Conservation (phyloP, 2,888 invertebrate species). For the Eupithecia subumbrata region DNA sequence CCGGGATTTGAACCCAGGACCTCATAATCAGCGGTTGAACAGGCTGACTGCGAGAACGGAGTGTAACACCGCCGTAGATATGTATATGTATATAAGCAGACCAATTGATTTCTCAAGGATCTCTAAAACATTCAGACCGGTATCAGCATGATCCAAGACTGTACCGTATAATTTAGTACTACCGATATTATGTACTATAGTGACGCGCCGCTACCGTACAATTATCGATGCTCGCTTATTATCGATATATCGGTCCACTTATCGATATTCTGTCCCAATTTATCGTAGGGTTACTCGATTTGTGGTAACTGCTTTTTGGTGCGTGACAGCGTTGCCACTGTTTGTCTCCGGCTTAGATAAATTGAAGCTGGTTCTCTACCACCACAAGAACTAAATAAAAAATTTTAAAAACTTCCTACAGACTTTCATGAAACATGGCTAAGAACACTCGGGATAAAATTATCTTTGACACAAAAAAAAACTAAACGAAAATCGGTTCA, state of each 20-base stretch:
- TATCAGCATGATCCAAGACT: slow-evolving; percentile 41
- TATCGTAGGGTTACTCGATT: slow-evolving; percentile 64
- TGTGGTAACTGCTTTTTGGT: slow-evolving; percentile 68
- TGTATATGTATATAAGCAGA: no score
- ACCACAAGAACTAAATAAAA: no score
- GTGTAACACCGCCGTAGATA: background rate
- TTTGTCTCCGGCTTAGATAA: background rate
- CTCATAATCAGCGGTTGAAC: no score
- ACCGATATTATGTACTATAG: slow-evolving; percentile 78
- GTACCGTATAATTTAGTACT: slow-evolving; percentile 75
- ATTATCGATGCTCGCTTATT: slow-evolving; percentile 72
- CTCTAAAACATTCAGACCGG: slow-evolving; percentile 51
- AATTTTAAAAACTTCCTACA: no score
- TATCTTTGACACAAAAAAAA: no score
- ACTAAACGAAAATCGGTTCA: no score
- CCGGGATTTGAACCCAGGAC: no score
- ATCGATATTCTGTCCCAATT: slow-evolving; percentile 45
- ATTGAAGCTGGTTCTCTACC: slow-evolving; percentile 15
- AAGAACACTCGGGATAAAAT: no score
- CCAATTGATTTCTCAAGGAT: slow-evolving; percentile 11
- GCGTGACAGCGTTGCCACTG: slow-evolving; percentile 58
- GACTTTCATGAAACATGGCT: no score
- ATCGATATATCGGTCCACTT: slow-evolving; percentile 64
- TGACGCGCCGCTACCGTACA: slow-evolving; percentile 69
- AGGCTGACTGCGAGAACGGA: no score